Conservation (phyloP, 2,888 invertebrate genomes). For the Anthophora plumipes region DNA sequence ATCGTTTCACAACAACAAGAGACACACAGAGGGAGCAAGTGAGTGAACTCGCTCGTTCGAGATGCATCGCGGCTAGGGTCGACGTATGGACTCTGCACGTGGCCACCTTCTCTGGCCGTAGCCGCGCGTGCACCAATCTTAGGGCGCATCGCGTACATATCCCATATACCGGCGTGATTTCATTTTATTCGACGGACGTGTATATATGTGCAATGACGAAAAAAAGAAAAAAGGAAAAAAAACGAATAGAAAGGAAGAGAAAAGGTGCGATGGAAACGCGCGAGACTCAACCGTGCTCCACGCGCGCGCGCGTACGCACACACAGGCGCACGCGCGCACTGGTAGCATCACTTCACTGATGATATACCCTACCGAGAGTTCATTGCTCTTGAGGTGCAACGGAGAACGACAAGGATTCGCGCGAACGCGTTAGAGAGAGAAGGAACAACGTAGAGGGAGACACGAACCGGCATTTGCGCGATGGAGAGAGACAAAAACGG, state of each 20-base stretch:
- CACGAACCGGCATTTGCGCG: slow-evolving; percentile 9
- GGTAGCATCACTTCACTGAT: slow-evolving; percentile 82
- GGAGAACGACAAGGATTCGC: slow-evolving; percentile 63
- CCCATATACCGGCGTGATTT: slow-evolving; percentile 30
- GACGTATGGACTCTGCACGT: slow-evolving; percentile 27
- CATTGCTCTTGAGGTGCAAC: slow-evolving; percentile 82
- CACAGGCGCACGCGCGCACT: slow-evolving; percentile 56
- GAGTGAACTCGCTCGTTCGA: background rate
- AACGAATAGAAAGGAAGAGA: slow-evolving; percentile 15
- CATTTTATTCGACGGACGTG: slow-evolving; percentile 62
- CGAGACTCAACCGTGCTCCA: slow-evolving; percentile 31
- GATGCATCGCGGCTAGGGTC: slow-evolving; percentile 18
- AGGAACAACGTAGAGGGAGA: slow-evolving; percentile 41
- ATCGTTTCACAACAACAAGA: slow-evolving; percentile 30
- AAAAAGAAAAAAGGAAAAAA: slow-evolving; percentile 2
- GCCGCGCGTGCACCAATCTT: slow-evolving; percentile 26
- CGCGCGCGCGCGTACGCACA: slow-evolving; percentile 25
- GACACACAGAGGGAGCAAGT: background rate
- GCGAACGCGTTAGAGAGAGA: slow-evolving; percentile 54
- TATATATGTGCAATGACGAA: slow-evolving; percentile 54
- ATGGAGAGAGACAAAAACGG: slow-evolving; percentile 33
- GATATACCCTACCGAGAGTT: slow-evolving; percentile 83
- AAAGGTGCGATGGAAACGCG: slow-evolving; percentile 52
- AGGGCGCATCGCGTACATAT: slow-evolving; percentile 14
- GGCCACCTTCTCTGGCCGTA: background rate